These are phyloP conservation scores for Drosophila conformis DNA, from an alignment of 2,888 invertebrate species.

Conservation along the genomic window DNA sequence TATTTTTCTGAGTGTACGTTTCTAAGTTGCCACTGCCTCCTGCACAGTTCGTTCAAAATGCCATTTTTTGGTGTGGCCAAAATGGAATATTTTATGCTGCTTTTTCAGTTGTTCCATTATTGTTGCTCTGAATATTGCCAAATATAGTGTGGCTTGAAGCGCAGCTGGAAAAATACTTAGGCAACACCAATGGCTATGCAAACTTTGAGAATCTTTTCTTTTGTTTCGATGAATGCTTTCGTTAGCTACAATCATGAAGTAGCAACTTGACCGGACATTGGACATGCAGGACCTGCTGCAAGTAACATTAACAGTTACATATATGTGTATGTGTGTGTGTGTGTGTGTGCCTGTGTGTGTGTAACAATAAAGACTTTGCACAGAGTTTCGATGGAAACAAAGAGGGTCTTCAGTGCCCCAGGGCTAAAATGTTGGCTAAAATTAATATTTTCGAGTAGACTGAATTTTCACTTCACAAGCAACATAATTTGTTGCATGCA, in stretches of 20 bases:
- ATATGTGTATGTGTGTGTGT: neutral
- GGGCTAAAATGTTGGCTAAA: neutral
- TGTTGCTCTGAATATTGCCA: conserved; percentile 1
- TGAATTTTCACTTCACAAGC: too few relatives aligned
- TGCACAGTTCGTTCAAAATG: conserved; percentile 9
- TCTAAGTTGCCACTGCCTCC: neutral
- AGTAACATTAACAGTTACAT: neutral
- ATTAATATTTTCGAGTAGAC: neutral
- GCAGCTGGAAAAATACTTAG: conserved; percentile 10
- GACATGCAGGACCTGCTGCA: neutral
- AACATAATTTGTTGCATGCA: neutral
- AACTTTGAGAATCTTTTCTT: conserved; percentile 13
- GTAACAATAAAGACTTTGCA: conserved; percentile 10
- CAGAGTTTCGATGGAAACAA: neutral
- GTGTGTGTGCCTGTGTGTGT: neutral
- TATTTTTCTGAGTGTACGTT: neutral
- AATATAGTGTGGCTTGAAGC: conserved; percentile 3
- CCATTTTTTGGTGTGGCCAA: conserved; percentile 2
- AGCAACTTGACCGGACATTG: conserved; percentile 8
- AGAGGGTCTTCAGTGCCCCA: neutral
- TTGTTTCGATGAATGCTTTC: conserved; percentile 16
- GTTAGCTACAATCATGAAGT: conserved; percentile 7
- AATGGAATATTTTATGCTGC: conserved; percentile 6
- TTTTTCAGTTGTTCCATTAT: conserved; percentile 10
- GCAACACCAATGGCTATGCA: conserved; percentile 18